phyloP scores from a whole-genome alignment of 2,797 vertebrate species.

The Lepilemur ruficaudatus region DNA sequence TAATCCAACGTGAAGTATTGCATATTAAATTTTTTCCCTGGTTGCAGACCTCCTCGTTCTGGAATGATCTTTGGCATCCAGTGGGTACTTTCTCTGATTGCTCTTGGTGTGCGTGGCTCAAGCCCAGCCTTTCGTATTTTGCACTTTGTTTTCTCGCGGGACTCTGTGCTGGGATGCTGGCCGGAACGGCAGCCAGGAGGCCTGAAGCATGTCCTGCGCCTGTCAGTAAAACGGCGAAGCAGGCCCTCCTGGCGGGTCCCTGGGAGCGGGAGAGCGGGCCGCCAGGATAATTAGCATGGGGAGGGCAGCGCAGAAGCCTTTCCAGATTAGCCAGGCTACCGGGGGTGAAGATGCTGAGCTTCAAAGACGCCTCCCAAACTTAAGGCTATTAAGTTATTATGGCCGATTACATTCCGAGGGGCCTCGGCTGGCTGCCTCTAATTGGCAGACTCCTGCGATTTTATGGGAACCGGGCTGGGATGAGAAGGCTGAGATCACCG shows the following conservation, averaged over 20 bases:
- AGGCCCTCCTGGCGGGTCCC: background rate
- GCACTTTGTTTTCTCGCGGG: background rate
- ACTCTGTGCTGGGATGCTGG: background rate
- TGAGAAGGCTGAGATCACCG: constrained; percentile 52
- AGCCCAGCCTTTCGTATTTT: background rate
- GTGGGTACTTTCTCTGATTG: background rate
- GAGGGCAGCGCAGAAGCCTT: constrained; percentile 56
- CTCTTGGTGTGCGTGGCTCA: background rate
- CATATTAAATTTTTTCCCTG: constrained; percentile 38
- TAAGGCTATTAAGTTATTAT: constrained; percentile 60
- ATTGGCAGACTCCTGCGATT: constrained; percentile 46
- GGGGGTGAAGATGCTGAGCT: constrained; percentile 60
- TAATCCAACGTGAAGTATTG: constrained; percentile 77
- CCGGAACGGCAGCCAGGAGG: background rate
- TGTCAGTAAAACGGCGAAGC: background rate
- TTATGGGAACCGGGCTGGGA: constrained; percentile 54
- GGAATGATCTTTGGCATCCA: background rate
- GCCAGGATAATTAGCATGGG: background rate
- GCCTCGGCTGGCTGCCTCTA: background rate
- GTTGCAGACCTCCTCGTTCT: constrained; percentile 45
- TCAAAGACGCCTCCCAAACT: constrained; percentile 72
- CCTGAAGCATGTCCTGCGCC: rapidly evolving
- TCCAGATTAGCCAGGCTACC: constrained; percentile 44
- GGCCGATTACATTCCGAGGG: constrained; percentile 70
- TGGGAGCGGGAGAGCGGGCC: background rate